Evolutionary conservation across 2,797 vertebrate genomes (phyloP).

Genomic region (Syngnathus acus): DNA sequence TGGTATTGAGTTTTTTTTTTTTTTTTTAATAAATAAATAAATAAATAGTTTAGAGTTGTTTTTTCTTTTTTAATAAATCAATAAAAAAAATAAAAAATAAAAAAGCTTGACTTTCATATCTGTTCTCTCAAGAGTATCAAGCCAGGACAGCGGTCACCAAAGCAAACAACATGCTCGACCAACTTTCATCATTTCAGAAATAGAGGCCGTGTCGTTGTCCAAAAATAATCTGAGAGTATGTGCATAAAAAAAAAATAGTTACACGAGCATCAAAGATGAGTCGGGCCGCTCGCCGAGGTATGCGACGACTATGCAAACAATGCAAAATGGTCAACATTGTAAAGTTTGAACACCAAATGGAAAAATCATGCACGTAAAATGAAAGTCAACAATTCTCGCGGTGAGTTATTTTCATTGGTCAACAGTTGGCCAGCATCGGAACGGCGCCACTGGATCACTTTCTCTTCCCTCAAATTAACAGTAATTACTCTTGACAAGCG

Average conservation of each 20-base stretch:
- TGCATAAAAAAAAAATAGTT: not conserved
- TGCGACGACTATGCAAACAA: not conserved
- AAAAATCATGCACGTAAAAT: not conserved
- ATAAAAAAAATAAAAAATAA: too few species aligned
- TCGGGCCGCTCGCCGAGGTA: not conserved
- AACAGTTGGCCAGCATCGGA: not conserved
- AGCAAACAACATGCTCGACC: not conserved
- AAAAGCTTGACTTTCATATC: too few species aligned
- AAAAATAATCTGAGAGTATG: not conserved
- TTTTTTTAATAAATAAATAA: too few species aligned
- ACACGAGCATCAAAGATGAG: not conserved
- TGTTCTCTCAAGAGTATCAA: not conserved
- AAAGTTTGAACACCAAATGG: not conserved
- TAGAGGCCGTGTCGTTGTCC: not conserved
- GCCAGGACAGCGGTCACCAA: not conserved
- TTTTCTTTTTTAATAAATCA: too few species aligned
- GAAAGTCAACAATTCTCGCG: not conserved
- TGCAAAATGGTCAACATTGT: not conserved
- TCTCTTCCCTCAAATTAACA: constrained; percentile 26
- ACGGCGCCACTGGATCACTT: constrained; percentile 4
- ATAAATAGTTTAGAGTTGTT: too few species aligned
- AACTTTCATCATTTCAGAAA: not conserved
- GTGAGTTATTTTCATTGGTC: not conserved
- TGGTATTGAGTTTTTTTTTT: too few species aligned
- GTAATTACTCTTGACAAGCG: constrained; percentile 34